Percentiles rank a stretch among this genome's conserved stretches.
Evolutionary conservation across 2,888 invertebrate species (phyloP).

Genomic region (Lasioglossum zephyrum): DNA sequence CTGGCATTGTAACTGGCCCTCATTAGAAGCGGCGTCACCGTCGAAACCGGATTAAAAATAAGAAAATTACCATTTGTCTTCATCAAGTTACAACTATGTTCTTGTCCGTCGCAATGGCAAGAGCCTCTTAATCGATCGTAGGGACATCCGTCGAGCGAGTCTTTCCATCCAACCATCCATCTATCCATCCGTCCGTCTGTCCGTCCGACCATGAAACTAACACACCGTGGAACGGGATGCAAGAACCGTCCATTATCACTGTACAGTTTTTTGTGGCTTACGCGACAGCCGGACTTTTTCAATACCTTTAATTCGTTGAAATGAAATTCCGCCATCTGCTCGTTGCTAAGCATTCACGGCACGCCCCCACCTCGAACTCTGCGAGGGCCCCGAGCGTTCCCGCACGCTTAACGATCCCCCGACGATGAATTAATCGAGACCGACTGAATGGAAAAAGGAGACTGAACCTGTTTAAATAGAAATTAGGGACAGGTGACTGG

Average conservation of each 20-base stretch:
- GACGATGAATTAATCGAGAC: slow-evolving; percentile 42
- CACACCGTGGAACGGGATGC: slow-evolving; percentile 56
- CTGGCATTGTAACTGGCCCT: background rate
- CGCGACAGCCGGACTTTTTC: slow-evolving; percentile 42
- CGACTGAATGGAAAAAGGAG: background rate
- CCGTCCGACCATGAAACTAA: slow-evolving; percentile 61
- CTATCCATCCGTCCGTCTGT: slow-evolving; percentile 44
- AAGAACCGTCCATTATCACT: slow-evolving; percentile 67
- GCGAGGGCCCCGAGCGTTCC: background rate
- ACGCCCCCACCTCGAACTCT: slow-evolving; percentile 18
- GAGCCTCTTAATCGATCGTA: slow-evolving; percentile 62
- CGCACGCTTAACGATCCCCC: slow-evolving; percentile 30
- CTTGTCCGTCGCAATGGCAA: slow-evolving; percentile 42
- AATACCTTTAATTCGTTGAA: slow-evolving; percentile 55
- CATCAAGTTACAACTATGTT: slow-evolving; percentile 61
- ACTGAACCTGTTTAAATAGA: slow-evolving; percentile 18
- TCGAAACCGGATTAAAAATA: slow-evolving; percentile 51
- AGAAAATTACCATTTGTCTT: slow-evolving; percentile 68
- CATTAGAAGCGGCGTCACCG: background rate
- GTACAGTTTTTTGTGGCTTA: slow-evolving; percentile 54
- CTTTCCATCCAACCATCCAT: slow-evolving; percentile 55
- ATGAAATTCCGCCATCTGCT: slow-evolving; percentile 47
- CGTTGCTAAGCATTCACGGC: slow-evolving; percentile 14
- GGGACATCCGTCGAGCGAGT: slow-evolving; percentile 58
- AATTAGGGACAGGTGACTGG: slow-evolving; percentile 1